These are phyloP conservation scores for Zaprionus obscuricornis DNA, from an alignment of 2,888 invertebrate genomes.

Conservation along the genomic window DNA sequence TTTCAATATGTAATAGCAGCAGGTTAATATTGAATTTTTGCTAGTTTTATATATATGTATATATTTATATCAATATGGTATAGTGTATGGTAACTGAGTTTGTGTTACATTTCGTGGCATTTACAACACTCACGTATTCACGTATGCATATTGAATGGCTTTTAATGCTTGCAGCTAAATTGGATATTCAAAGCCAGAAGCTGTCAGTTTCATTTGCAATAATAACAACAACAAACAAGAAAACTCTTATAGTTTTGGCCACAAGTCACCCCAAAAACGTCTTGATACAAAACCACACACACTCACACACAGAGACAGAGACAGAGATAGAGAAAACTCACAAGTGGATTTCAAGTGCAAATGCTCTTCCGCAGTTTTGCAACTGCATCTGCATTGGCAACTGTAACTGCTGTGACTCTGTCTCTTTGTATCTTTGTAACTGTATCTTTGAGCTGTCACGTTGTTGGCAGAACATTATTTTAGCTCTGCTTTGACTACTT, in stretches of 20 bases:
- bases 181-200: constrained; percentile 47
- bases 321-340: constrained; percentile 44
- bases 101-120: constrained; percentile 17
- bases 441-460: constrained; percentile 22
- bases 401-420: constrained; percentile 25
- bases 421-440: too few relatives aligned
- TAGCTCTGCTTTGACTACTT: constrained; percentile 4
- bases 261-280: constrained; percentile 1
- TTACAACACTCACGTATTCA: constrained; percentile 13
- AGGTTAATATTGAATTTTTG: too few relatives aligned
- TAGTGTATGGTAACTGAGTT: too few relatives aligned
- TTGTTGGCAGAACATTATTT: constrained; percentile 12
- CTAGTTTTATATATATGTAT: too few relatives aligned
- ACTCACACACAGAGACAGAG: too few relatives aligned
- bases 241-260: constrained; percentile 15
- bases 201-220: constrained; percentile 17
- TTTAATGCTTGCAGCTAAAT: constrained; percentile 44
- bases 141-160: constrained; percentile 38
- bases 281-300: constrained; percentile 8
- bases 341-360: constrained; percentile 65
- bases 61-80: too few relatives aligned
- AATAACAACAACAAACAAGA: constrained; percentile 1
- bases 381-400: constrained; percentile 38
- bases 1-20: too few relatives aligned
- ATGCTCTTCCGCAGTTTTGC: constrained; percentile 32